Conservation (phyloP, 2,888 invertebrate species). For the Andrena camellia region DNA sequence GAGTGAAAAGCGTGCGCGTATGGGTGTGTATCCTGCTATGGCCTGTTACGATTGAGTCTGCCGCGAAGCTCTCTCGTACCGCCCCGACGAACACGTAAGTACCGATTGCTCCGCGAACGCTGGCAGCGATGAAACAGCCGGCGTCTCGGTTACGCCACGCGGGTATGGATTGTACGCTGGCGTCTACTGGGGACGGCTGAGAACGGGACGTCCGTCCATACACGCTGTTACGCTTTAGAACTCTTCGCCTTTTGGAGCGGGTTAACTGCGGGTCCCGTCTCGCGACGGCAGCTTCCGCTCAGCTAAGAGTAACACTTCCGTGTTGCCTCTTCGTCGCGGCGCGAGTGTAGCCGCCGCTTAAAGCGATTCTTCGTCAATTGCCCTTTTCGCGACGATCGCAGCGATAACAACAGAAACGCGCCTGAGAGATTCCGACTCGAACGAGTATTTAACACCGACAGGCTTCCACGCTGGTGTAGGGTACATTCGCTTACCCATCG, state of each 20-base stretch:
- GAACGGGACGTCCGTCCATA: background rate
- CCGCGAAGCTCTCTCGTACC: constrained; percentile 44
- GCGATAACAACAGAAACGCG: no score
- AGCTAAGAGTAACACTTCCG: no score
- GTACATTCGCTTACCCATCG: constrained; percentile 25
- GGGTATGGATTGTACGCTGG: background rate
- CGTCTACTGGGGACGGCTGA: no score
- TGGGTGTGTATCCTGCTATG: constrained; percentile 59
- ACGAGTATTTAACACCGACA: constrained; percentile 27
- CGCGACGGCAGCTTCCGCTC: no score
- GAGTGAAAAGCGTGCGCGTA: constrained; percentile 45
- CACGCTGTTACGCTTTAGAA: constrained; percentile 18
- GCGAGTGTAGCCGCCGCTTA: no score
- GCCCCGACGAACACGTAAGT: constrained; percentile 67
- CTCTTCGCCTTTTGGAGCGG: background rate
- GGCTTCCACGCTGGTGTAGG: constrained; percentile 14
- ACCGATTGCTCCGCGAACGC: constrained; percentile 47
- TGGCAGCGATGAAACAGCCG: background rate
- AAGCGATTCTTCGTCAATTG: no score
- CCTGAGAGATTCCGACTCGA: no score
- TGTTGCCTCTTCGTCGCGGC: no score
- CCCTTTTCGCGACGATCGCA: no score
- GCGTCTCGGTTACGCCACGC: constrained; percentile 26
- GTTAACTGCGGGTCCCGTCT: background rate
- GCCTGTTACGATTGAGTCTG: constrained; percentile 60